These are phyloP conservation scores for Coendou prehensilis DNA, from an alignment of 2,797 vertebrate genomes.

Conservation along the genomic window DNA sequence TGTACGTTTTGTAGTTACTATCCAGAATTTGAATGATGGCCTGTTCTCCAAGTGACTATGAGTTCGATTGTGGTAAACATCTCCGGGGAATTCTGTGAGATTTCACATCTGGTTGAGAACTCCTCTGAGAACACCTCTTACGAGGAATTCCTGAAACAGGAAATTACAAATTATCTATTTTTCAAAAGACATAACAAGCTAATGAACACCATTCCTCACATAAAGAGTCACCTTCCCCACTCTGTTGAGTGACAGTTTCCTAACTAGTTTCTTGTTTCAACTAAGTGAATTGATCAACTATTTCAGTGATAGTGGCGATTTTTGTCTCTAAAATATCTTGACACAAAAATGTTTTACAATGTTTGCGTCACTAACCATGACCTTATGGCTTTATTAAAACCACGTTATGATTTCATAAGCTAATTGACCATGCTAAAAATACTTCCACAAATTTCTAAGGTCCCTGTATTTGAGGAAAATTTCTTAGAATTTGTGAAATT, in stretches of 20 bases:
- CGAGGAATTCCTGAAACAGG: slow-evolving; percentile 68
- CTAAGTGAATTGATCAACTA: not conserved
- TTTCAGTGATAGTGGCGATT: not conserved
- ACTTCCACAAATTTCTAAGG: not conserved
- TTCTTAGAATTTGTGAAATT: not conserved
- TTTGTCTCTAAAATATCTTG: slow-evolving; percentile 27
- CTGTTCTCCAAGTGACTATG: not conserved
- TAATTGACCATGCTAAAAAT: not conserved
- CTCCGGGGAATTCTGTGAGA: slow-evolving; percentile 59
- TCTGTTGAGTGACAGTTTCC: not conserved
- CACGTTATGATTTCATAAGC: not conserved
- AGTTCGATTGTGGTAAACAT: slow-evolving; percentile 20
- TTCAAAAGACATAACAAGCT: slow-evolving; percentile 16
- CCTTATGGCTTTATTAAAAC: not conserved
- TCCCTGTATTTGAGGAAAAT: not conserved
- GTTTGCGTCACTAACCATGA: not conserved
- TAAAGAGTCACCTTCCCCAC: not conserved
- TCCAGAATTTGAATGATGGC: slow-evolving; percentile 66
- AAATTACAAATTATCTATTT: slow-evolving; percentile 79
- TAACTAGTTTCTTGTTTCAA: not conserved
- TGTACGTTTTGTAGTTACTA: slow-evolving; percentile 61
- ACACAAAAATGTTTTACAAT: not conserved
- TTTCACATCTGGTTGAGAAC: slow-evolving; percentile 60
- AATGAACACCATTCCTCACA: not conserved
- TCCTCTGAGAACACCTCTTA: slow-evolving; percentile 37